Conservation (phyloP, 2,113 vertebrate species). For the Onychostoma macrolepis region DNA sequence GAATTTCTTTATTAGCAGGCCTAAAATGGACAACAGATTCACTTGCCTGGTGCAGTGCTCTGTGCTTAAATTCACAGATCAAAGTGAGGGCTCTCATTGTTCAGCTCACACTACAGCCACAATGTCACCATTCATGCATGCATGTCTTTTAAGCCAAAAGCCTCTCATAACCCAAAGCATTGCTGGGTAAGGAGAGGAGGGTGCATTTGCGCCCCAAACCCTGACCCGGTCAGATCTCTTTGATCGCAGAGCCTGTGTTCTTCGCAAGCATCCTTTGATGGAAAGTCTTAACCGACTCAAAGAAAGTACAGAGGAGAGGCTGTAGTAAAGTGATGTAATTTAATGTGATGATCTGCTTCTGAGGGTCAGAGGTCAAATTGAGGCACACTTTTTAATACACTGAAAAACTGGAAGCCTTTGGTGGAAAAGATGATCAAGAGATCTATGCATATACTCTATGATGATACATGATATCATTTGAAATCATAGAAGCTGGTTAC, state of each 20-base stretch:
- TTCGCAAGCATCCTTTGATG: constrained; percentile 68
- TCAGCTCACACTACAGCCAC: constrained; percentile 58
- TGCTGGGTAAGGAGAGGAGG: constrained; percentile 53
- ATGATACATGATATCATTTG: neutral
- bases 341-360: constrained; percentile 72
- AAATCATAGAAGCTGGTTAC: neutral
- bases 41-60: constrained; percentile 5
- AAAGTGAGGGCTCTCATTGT: constrained; percentile 54
- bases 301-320: constrained; percentile 47
- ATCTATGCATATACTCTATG: neutral
- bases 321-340: constrained; percentile 55
- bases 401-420: constrained; percentile 20
- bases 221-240: constrained; percentile 64
- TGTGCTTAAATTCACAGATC: constrained; percentile 59
- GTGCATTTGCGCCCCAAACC: constrained; percentile 60
- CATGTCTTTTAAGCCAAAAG: constrained; percentile 16
- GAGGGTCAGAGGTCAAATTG: constrained; percentile 65
- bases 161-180: constrained; percentile 31
- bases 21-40: neutral
- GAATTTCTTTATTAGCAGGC: neutral
- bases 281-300: constrained; percentile 50
- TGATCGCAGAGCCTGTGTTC: constrained; percentile 61
- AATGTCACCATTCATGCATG: constrained; percentile 68
- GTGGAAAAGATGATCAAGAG: neutral
- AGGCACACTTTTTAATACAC: constrained; percentile 57